Percentiles rank a stretch among this genome's conserved stretches.
Evolutionary conservation across 2,113 vertebrate species (phyloP).

Genomic region (Emydocephalus ijimae): DNA sequence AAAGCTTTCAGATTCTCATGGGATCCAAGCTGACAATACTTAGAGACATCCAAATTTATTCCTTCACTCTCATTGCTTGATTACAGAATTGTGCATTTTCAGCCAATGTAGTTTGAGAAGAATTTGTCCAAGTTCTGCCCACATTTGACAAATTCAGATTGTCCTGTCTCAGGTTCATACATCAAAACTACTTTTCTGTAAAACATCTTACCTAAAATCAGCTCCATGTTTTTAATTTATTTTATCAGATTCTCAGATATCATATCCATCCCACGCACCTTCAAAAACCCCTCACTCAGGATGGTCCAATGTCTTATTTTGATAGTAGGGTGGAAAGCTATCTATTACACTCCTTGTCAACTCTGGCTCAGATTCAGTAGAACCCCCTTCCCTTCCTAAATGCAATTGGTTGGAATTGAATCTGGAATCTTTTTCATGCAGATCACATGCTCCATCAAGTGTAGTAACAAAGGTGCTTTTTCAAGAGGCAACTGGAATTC

Average conservation of each 20-base stretch:
- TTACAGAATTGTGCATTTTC: constrained; percentile 23
- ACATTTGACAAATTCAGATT: neutral
- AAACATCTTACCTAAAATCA: neutral
- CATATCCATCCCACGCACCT: neutral
- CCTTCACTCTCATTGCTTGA: neutral
- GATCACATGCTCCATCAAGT: neutral
- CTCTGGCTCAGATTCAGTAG: neutral
- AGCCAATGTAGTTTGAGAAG: neutral
- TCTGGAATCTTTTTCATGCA: neutral
- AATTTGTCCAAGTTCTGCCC: neutral
- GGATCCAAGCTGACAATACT: constrained; percentile 57
- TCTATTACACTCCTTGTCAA: neutral
- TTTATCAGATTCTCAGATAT: neutral
- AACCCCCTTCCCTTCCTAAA: neutral
- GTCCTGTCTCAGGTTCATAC: neutral
- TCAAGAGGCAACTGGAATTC: too few species aligned
- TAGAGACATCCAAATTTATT: constrained; percentile 32
- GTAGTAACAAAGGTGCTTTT: too few species aligned
- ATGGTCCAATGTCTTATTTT: neutral
- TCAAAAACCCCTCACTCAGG: neutral
- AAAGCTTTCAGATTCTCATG: constrained; percentile 51
- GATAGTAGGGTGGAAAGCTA: neutral
- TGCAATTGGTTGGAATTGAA: neutral
- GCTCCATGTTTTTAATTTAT: neutral
- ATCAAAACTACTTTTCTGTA: too few species aligned